Base-by-base conservation (phyloP, 2,113 vertebrate genomes). In the Tetraodon nigroviridis region DNA sequence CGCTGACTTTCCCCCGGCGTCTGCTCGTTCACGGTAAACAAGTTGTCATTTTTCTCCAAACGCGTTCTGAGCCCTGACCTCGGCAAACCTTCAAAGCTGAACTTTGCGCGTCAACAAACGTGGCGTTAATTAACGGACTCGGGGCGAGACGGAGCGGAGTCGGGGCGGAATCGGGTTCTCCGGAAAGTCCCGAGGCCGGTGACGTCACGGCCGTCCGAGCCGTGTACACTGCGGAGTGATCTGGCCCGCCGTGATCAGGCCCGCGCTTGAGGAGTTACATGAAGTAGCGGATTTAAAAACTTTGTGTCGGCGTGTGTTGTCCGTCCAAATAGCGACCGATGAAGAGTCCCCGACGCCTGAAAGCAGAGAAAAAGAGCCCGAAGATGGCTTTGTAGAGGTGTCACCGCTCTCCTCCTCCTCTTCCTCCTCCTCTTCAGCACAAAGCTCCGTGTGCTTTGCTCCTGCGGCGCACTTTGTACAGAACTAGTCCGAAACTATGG, bases 221-320 rank as follows among this genome's bases (percentile, higher is more conserved):
- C 63, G 71, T 69, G 82, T 12, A 71, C 77, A 62, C 72, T 19
- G 90, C 90, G 90, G 55, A 91, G 20, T 19, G 55, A 91, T 91
- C 17, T 19, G 24, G 24, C 15, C 21, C 19, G 45, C 20, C 46
- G 90, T 90, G 85, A 85, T 70, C 6, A 47, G 90, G 89, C 76
- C 78, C 70, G 59, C 61, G 82, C 82, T 64, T 68, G 71, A 75
- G 80, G 85, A 88, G 82, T 86, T 88, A 60, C 49, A 80, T 4
- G 78, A 87, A 86, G 86, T 88, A 84, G 82, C 79, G 80, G 83
- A 87, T 82, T 81, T 79, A 80, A 80, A 89, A 89, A 87, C 83
- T 89, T 89, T 86, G 64, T 82, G 73, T 82, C 76, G 50, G 65
- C 80, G 64, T 67, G 73, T 82, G 24, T 70, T 74, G 32, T 80